A percentile compares a stretch with the other conserved stretches of the same genome.
These are phyloP conservation scores for Hesperophylax magnus DNA, from an alignment of 1,140 invertebrate species.

Conservation along the genomic window DNA sequence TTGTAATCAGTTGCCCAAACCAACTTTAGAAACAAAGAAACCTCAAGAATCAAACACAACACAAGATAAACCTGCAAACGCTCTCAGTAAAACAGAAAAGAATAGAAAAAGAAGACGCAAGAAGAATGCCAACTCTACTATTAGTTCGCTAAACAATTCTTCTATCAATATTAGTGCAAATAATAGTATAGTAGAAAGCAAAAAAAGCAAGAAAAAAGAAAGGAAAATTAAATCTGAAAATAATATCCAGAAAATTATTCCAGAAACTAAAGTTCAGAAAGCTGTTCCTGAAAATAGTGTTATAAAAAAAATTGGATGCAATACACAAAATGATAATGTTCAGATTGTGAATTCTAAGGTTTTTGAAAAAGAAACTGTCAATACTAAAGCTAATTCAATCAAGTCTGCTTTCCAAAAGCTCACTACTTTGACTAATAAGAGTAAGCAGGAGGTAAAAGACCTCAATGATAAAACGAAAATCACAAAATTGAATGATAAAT, in stretches of 20 bases:
- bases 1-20: not conserved
- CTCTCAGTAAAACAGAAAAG: conserved; percentile 33
- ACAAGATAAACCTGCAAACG: not conserved
- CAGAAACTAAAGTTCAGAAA: not conserved
- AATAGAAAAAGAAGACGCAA: conserved; percentile 35
- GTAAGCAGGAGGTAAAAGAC: not conserved
- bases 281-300: not conserved
- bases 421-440: not conserved
- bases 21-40: conserved; percentile 6
- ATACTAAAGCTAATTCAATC: not conserved
- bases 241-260: not conserved
- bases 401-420: not conserved
- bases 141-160: not conserved
- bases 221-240: not conserved
- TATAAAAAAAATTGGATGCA: not conserved
- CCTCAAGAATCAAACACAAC: not conserved
- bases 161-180: not conserved
- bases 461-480: not conserved
- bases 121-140: conserved; percentile 24
- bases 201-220: not conserved
- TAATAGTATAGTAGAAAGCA: not conserved
- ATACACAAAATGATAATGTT: no score
- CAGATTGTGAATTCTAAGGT: no score
- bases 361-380: not conserved
- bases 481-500: not conserved